These are phyloP conservation scores for Nephrotoma flavescens DNA, from an alignment of 2,888 invertebrate species.

Conservation along the genomic window DNA sequence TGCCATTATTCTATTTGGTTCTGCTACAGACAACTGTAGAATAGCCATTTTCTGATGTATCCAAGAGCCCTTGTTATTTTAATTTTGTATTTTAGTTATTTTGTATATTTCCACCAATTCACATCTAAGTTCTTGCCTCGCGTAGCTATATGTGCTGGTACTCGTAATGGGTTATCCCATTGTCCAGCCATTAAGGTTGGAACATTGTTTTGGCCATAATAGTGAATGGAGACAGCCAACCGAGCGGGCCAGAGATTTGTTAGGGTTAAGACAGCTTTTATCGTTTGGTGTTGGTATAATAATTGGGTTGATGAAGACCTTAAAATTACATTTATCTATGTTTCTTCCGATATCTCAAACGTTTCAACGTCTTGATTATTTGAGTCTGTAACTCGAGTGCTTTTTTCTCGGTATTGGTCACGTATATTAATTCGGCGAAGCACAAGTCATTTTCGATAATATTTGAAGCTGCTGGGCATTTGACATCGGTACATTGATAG, in stretches of 20 bases:
- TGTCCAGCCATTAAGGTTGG: not conserved
- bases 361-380: not conserved
- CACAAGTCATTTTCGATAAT: no score
- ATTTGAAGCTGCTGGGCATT: no score
- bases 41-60: not conserved
- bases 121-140: not conserved
- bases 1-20: no score
- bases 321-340: not conserved
- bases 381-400: not conserved
- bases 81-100: not conserved
- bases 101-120: not conserved
- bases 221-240: no score
- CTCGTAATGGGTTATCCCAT: no score
- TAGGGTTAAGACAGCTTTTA: no score
- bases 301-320: not conserved
- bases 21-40: not conserved
- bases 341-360: not conserved
- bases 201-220: no score
- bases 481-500: no score
- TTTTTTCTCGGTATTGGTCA: no score
- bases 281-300: not conserved
- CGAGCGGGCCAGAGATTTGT: no score
- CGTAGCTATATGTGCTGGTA: no score
- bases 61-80: not conserved
- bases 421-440: no score